Conservation (phyloP, 1,140 invertebrate genomes). For the Diachasma alloeum region DNA sequence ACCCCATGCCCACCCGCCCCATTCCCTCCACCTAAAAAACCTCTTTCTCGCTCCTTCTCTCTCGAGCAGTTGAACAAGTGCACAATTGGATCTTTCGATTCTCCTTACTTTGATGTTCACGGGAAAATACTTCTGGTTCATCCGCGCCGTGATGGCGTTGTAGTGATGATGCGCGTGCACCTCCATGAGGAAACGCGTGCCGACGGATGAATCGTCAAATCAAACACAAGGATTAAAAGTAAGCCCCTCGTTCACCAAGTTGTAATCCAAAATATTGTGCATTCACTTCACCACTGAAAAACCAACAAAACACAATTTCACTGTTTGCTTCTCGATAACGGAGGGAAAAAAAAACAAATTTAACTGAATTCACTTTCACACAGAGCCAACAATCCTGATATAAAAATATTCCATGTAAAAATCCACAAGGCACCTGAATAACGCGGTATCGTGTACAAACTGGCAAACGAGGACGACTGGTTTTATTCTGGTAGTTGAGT, state of each 20-base stretch:
- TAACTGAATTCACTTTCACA: background rate
- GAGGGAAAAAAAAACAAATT: background rate
- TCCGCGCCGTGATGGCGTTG: conserved; percentile 53
- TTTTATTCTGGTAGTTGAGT: conserved; percentile 1
- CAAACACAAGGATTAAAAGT: background rate
- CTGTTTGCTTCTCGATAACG: background rate
- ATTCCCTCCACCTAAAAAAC: background rate
- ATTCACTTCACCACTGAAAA: background rate
- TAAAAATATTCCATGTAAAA: background rate
- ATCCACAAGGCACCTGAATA: background rate
- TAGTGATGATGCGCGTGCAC: conserved; percentile 57
- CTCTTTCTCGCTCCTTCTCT: background rate
- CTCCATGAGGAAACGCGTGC: conserved; percentile 46
- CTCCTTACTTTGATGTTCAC: conserved; percentile 57
- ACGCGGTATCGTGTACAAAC: background rate
- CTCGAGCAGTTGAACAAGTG: conserved; percentile 21
- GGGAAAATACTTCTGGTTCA: conserved; percentile 66
- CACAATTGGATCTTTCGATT: background rate
- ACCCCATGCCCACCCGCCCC: background rate
- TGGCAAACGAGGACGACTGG: conserved; percentile 10
- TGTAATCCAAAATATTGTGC: background rate
- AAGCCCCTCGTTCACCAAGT: background rate
- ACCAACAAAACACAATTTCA: background rate
- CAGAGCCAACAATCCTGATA: background rate
- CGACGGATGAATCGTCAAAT: background rate